phyloP scores from a whole-genome alignment of 2,113 vertebrate species.

The Ceyx cyanopectus region DNA sequence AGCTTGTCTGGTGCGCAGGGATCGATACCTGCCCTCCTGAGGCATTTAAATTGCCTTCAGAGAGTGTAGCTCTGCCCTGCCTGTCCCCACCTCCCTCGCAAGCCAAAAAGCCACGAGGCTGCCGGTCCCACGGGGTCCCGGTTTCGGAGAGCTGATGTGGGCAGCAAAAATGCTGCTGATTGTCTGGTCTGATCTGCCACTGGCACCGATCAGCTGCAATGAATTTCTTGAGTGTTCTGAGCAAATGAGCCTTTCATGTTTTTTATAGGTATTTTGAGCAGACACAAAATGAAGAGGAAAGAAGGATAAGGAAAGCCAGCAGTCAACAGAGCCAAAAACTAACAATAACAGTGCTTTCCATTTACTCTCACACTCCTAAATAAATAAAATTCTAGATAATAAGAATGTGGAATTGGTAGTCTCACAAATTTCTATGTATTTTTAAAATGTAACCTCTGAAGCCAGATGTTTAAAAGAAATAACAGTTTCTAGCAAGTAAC shows the following conservation, averaged over 20 bases:
- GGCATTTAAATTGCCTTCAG: too few species aligned
- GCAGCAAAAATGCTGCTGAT: too few species aligned
- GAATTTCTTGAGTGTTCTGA: too few species aligned
- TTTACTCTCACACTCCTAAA: neutral
- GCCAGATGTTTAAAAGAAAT: neutral
- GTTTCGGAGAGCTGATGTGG: too few species aligned
- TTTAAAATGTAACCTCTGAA: neutral
- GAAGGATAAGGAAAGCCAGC: neutral
- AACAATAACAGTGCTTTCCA: neutral
- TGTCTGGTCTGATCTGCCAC: too few species aligned
- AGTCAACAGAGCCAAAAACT: neutral
- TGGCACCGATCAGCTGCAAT: too few species aligned
- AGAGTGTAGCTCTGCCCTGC: too few species aligned
- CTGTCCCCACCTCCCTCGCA: too few species aligned
- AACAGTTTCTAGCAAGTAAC: neutral
- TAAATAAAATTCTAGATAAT: neutral
- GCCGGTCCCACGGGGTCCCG: too few species aligned
- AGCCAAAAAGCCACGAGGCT: too few species aligned
- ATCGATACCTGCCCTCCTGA: too few species aligned
- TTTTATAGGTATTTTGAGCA: neutral
- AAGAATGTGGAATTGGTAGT: neutral
- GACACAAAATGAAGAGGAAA: neutral
- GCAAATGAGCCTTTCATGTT: neutral
- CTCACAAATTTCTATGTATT: neutral
- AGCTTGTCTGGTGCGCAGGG: too few species aligned